phyloP scores from a whole-genome alignment of 2,888 invertebrate species.

The Rambutsinella grinnellia region DNA sequence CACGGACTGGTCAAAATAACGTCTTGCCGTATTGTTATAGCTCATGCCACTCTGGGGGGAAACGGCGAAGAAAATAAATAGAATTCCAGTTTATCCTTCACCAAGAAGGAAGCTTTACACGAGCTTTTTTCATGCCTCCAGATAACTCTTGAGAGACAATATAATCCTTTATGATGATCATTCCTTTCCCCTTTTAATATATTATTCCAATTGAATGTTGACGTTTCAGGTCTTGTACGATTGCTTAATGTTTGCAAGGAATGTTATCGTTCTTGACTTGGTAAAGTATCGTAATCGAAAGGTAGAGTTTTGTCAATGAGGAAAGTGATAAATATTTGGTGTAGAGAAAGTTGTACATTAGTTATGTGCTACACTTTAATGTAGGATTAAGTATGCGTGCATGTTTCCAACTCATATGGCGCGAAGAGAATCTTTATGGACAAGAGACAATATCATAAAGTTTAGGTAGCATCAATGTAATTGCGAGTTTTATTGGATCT shows the following conservation, averaged over 20 bases:
- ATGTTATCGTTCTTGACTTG: too few species aligned
- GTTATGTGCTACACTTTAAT: constrained; percentile 17
- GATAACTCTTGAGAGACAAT: constrained; percentile 46
- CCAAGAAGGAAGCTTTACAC: constrained; percentile 14
- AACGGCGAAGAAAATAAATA: background rate
- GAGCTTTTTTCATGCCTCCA: constrained; percentile 10
- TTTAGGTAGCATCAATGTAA: constrained; percentile 58
- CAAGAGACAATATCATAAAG: constrained; percentile 54
- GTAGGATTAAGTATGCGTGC: constrained; percentile 8
- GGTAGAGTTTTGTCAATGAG: background rate
- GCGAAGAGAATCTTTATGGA: background rate
- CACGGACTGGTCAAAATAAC: constrained; percentile 28
- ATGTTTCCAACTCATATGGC: background rate
- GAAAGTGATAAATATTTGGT: background rate
- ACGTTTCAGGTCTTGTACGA: constrained; percentile 35
- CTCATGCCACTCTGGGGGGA: constrained; percentile 16
- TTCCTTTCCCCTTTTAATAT: constrained; percentile 48
- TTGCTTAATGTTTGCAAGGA: constrained; percentile 11
- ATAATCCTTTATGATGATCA: constrained; percentile 49
- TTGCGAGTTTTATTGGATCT: constrained; percentile 61
- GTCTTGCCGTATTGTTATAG: constrained; percentile 7
- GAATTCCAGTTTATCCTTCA: background rate
- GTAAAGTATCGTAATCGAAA: background rate
- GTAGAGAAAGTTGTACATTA: constrained; percentile 45
- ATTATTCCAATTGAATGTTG: constrained; percentile 52